Base-by-base conservation (phyloP, 2,888 invertebrate genomes). In the Gymnocheta viridis region DNA sequence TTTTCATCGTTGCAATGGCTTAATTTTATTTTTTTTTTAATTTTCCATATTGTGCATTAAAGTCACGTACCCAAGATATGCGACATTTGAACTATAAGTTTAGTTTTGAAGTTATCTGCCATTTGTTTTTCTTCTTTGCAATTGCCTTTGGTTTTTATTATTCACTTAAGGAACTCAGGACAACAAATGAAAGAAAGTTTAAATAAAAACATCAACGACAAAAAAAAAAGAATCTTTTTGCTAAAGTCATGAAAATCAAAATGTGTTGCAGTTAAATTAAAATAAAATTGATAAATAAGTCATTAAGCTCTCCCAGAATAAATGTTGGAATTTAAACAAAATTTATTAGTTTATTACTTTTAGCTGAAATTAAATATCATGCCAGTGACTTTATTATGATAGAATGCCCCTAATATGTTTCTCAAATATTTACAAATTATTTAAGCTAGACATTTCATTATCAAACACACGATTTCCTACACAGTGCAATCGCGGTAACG, bases 21-120 rank as follows among this genome's bases (percentile, higher is more conserved):
- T 19, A 58, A 27, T 35, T 41, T 27, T 19, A 41, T 35, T 67
- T 41, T 22, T 54, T 12, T 32, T 70, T 49, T 44, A 56, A 49
- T 64, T 54, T 47, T 54, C 4, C 62, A 79, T 67, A 38, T 84
- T 81, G 62, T 69, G 49, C 69, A 84, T 84, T 84, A 58, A 54
- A 84, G 77, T 84, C 84, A 84, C 84, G 84, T 84, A 67, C 47
- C 27, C 10, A 47, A 69, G 81, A 84, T 81, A 84, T 84, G 84
- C 84, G 81, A 81, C 84, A 84, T 62, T 74, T 81, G 77, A 84
- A 84, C 77, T 81, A 77, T 49, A 78, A 51, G 66, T 78, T 60
- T 64, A 51, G 58, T 76, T 83, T 78, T 72, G 60, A 74, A 74
- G 56, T 64, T 83, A 74, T 79, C 79, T 79, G 67, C 44, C n/a